A percentile compares a stretch with the other conserved stretches of the same genome.
phyloP scores from a whole-genome alignment of 1,140 invertebrate species.

The Choristoneura fumiferana region DNA sequence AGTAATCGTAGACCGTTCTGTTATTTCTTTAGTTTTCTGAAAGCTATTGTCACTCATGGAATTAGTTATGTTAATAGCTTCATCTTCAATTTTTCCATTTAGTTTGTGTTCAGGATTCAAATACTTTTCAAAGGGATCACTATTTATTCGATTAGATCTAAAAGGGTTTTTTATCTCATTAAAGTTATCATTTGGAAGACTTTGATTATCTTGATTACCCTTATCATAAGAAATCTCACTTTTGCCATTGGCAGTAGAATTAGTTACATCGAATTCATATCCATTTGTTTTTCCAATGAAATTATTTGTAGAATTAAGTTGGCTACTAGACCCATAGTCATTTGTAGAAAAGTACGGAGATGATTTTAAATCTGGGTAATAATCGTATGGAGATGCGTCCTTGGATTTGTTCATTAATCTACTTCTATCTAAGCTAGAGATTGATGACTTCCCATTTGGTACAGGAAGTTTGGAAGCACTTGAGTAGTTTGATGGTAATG shows the following conservation, averaged over 20 bases:
- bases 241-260: conserved; percentile 36
- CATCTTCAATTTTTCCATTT: conserved; percentile 35
- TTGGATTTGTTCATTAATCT: conserved; percentile 33
- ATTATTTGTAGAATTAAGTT: conserved; percentile 35
- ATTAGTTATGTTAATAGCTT: conserved; percentile 40
- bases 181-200: conserved; percentile 30
- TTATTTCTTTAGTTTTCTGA: conserved; percentile 51
- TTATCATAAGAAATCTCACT: conserved; percentile 33
- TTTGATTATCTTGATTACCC: conserved; percentile 32
- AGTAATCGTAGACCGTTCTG: conserved; percentile 56
- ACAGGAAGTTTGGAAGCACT: conserved; percentile 69
- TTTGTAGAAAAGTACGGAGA: conserved; percentile 46
- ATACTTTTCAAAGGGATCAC: conserved; percentile 57
- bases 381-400: conserved; percentile 29
- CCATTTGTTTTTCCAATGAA: conserved; percentile 38
- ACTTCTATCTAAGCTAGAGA: conserved; percentile 58
- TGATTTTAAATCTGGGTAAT: conserved; percentile 37
- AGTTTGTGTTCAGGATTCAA: conserved; percentile 36
- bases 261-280: conserved; percentile 29
- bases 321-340: conserved; percentile 46
- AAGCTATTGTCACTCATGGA: conserved; percentile 59
- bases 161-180: conserved; percentile 47
- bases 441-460: conserved; percentile 55
- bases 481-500: conserved; percentile 62
- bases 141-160: conserved; percentile 46